A percentile compares a stretch with the other conserved stretches of the same genome.
Conservation (phyloP, 2,888 invertebrate species). For the Dascillus cervinus region DNA sequence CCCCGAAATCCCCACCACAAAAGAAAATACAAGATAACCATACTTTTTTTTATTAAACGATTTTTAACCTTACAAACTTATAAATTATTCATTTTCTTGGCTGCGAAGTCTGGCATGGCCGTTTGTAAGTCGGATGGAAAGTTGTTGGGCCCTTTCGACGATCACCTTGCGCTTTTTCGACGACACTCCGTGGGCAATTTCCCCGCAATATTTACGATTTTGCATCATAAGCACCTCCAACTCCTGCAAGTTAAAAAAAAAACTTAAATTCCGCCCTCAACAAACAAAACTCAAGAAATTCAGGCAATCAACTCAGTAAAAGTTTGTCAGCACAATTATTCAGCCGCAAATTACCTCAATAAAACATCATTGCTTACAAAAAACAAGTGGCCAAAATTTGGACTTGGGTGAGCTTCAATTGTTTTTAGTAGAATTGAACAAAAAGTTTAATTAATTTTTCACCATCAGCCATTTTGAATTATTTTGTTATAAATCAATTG, state of each 20-base stretch:
- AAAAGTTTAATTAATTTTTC: too few relatives aligned
- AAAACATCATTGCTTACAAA: slow-evolving; percentile 35
- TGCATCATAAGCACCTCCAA: slow-evolving; percentile 98
- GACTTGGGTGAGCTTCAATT: too few relatives aligned
- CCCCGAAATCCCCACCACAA: too few relatives aligned
- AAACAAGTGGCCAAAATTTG: too few relatives aligned
- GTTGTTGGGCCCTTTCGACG: slow-evolving; percentile 93
- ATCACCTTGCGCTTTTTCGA: slow-evolving; percentile 96
- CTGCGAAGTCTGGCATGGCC: slow-evolving; percentile 92
- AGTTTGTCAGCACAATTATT: slow-evolving; percentile 33
- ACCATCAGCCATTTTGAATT: too few relatives aligned
- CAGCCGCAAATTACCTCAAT: slow-evolving; percentile 43
- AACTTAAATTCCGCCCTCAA: slow-evolving; percentile 1
- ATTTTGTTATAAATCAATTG: too few relatives aligned
- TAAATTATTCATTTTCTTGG: slow-evolving; percentile 93
- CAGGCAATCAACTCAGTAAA: slow-evolving; percentile 21
- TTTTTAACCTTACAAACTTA: too few relatives aligned
- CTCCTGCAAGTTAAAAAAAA: slow-evolving; percentile 53
- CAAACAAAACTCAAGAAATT: background rate
- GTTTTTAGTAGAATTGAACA: too few relatives aligned
- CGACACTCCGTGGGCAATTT: slow-evolving; percentile 96
- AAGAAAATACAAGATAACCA: too few relatives aligned
- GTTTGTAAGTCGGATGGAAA: slow-evolving; percentile 93
- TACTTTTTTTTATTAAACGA: too few relatives aligned
- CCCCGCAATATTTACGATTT: slow-evolving; percentile 93